Base-by-base conservation (phyloP, 2,113 vertebrate species). In the Litocranius walleri region DNA sequence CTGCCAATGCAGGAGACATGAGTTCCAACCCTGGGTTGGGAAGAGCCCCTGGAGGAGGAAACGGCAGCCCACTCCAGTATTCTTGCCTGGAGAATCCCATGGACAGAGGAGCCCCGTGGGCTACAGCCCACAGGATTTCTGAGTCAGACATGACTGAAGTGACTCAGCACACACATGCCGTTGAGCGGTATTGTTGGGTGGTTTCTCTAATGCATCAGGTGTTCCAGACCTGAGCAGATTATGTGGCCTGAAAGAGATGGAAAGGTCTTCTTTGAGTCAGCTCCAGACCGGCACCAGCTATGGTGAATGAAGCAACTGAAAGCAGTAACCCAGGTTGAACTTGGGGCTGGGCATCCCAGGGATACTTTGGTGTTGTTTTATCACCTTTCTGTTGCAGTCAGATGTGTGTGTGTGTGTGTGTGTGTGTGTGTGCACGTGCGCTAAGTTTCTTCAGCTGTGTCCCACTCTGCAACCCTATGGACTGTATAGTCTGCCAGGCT, bases 281-380 rank as follows among this genome's bases (percentile, higher is more conserved):
- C 23, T 21, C n/a, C 21, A 0, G 17, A 5, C 21, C 1, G 29
- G 59, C 15, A 16, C 19, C 9, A 0, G 57, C 13, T 21, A 81
- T 50, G 21, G 52, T 0, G 9, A 1, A 3, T 1, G 27, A 7
- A 15, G 25, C 0, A 0, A 10, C 1, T 0, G 0, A n/a, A 10
- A 1, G 45, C 54, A 19, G 40, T 1, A 2, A 7, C 29, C n/a
- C 7, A 0, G 33, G 33, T 30, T 12, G 50, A 5, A 1, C 13
- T 0, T 0, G 1, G 29, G 45, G 12, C 9, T 0, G 27, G 21
- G 43, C 1, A 1, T 21, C 29, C 14, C 0, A 0, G 2, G 50
- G 1, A 2, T 8, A 1, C 33, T 61, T 19, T 4, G 2, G 1
- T 3, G 16, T 14, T 7, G 6, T 59, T 30, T 13, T 4, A 3